Evolutionary conservation across 2,888 invertebrate species (phyloP), one percentile per base, ranked within the genome.

Genomic region (Acanthococcus lagerstroemiae): DNA sequence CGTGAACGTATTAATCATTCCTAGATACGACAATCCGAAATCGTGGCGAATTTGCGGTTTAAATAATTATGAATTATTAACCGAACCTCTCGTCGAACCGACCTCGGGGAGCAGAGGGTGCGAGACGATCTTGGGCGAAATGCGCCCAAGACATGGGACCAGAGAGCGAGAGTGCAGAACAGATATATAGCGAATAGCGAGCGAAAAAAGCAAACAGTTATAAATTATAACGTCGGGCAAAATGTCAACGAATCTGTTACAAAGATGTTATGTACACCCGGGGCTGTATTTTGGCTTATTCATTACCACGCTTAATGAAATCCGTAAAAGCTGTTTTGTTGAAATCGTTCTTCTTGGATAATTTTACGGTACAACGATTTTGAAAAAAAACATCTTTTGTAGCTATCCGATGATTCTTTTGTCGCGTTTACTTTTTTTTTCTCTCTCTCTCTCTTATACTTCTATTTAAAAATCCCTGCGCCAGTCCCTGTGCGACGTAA

Each of bases 241-340:
- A 63, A 54, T 63, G 63, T 63, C 63, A 63, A 63, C 63, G 63
- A 63, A 63, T 63, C 63, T 52, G 63, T 63, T 63, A 63, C 63
- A 63, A 63, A 63, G 63, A 63, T 63, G 63, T 63, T 63, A 63
- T 52, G 63, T 52, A 22, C 24, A 52, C 52, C 52, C 5, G 52
- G 22, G 22, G 52, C 52, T 52, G 37, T 63, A 63, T 63, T 63
- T 63, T 63, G 63, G 63, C 63, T 63, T 63, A 63, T 63, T 63
- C 63, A 63, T 63, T 63, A 63, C 63, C 50, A 63, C 63, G 63
- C 63, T 63, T 63, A 63, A 63, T 63, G 63, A 63, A 63, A 63
- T 63, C 63, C 63, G 63, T 63, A 63, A 63, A 63, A 63, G 63
- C 63, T 63, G 63, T 63, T 63, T 63, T 63, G 63, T 63, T 63